phyloP scores from a whole-genome alignment of 2,113 vertebrate genomes.

The Columba janthina region DNA sequence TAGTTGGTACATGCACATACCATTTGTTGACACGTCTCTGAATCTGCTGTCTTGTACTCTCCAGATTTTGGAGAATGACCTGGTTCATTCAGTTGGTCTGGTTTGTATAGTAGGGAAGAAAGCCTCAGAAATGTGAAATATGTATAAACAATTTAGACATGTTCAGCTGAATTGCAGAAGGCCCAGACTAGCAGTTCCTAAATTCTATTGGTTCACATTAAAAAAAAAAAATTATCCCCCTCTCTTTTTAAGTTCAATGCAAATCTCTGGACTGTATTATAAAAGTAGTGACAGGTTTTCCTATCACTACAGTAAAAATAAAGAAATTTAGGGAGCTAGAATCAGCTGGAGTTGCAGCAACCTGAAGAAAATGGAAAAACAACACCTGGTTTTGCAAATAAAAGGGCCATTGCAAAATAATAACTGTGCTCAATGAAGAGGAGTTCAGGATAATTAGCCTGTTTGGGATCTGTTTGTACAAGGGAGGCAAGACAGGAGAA shows the following conservation, averaged over 20 bases:
- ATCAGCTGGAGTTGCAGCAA: background rate
- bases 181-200: background rate
- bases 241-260: background rate
- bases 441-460: background rate
- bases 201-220: background rate
- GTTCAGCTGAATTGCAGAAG: conserved; percentile 8
- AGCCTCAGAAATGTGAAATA: conserved; percentile 57
- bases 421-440: fast-evolving
- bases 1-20: background rate
- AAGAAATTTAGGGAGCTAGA: background rate
- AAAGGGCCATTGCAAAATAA: background rate
- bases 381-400: background rate
- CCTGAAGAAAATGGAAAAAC: background rate
- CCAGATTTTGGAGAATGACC: background rate
- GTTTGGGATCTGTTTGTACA: background rate
- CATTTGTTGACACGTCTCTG: background rate
- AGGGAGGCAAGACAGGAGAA: background rate
- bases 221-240: background rate
- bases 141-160: background rate
- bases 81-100: background rate
- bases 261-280: background rate
- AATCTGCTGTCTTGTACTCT: background rate
- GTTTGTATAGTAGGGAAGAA: background rate
- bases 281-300: background rate
- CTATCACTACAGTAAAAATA: background rate